Evolutionary conservation across 2,113 vertebrate genomes (phyloP).

Genomic region (Tachysurus vachellii): DNA sequence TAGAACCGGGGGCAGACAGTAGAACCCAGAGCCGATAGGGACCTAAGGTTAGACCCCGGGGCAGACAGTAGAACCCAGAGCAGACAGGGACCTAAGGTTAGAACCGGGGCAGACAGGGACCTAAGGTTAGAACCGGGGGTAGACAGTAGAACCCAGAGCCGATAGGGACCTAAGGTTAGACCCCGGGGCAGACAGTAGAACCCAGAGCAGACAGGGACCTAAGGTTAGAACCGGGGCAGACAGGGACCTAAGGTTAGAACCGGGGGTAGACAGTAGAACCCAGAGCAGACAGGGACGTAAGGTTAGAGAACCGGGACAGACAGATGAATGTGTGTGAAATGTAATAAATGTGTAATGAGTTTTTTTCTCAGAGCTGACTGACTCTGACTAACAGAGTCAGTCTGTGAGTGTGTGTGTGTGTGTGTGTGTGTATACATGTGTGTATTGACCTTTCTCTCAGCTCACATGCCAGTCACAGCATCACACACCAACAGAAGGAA

Average conservation of each 20-base stretch:
- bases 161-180: too few species aligned
- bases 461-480: slow-evolving; percentile 38
- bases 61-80: neutral
- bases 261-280: neutral
- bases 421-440: neutral
- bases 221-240: neutral
- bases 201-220: neutral
- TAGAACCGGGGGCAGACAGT: neutral
- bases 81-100: too few species aligned
- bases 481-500: slow-evolving; percentile 38
- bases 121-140: neutral
- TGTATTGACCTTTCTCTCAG: slow-evolving; percentile 30
- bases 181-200: too few species aligned
- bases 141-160: too few species aligned
- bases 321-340: neutral
- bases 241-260: too few species aligned
- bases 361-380: neutral
- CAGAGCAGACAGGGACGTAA: too few species aligned
- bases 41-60: neutral
- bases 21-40: neutral
- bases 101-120: neutral
- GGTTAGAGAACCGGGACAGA: too few species aligned
- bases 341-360: neutral
- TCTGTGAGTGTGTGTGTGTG: neutral
- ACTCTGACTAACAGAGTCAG: neutral